Evolutionary conservation across 2,113 vertebrate species (phyloP), one percentile per base, ranked within the genome.

Genomic region (Labeo catla): DNA sequence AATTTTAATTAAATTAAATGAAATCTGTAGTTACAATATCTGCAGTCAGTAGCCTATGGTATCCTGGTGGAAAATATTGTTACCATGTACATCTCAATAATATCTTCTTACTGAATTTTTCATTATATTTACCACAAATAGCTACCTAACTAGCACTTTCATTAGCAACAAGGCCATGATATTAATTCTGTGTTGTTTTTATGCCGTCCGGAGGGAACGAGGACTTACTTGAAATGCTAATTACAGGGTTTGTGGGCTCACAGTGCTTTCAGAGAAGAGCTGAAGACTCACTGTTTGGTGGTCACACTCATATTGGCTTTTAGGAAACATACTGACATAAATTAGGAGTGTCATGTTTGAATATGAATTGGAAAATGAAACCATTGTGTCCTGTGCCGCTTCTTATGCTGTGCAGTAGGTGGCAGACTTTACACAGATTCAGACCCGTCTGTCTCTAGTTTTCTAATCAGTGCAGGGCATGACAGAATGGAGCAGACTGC

Each of bases 361-460:
- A 28, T 28, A 54, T 39, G n/a, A 4, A 79, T 61, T 79, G 50
- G 6, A 59, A 59, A 78, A 39, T 39, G 11, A 28, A 79, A 1
- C 77, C 6, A 0, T 15, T 52, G 4, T 11, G 21, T 16, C 8
- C 10, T 49, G 13, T 9, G 43, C 1, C 10, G 9, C 12, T 34
- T 66, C 61, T 19, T 11, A 23, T 66, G 39, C 6, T 4, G 13
- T 11, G 4, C 81, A 70, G 47, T 52, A 82, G 81, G 63, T 82
- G 81, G 45, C 81, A 82, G 81, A 52, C 81, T 68, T 52, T 68
- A 39, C 81, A 52, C 81, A 81, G 78, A 36, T 70, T 68, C 15
- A 68, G 16, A 39, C 8, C 21, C 23, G 10, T 13, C 23, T 21
- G 2, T 52, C 2, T 39, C 15, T 36, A 5, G 15, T 23, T 63